These are phyloP conservation scores for Dasysyrphus tricinctus DNA, from an alignment of 2,888 invertebrate species.

Conservation along the genomic window DNA sequence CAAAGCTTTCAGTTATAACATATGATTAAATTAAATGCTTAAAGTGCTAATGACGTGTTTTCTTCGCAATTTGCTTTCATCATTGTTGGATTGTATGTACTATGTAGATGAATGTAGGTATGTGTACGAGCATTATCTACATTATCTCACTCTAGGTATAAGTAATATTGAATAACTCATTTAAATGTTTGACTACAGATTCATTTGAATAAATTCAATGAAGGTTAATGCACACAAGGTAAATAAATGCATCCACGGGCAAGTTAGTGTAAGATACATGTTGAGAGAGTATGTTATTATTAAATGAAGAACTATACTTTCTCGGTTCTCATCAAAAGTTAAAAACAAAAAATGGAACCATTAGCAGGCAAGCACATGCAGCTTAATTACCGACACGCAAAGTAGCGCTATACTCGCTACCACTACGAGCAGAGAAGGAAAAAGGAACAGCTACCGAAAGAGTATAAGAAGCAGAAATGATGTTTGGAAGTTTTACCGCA, in stretches of 20 bases:
- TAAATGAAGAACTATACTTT: too few species aligned
- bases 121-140: neutral
- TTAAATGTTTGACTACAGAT: neutral
- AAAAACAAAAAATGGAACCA: too few species aligned
- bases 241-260: neutral
- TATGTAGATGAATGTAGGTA: neutral
- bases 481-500: too few species aligned
- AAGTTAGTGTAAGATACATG: neutral
- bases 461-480: too few species aligned
- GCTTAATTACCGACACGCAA: too few species aligned
- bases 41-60: neutral
- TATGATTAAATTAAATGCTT: neutral
- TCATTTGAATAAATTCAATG: slow-evolving; percentile 1
- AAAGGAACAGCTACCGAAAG: too few species aligned
- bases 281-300: neutral
- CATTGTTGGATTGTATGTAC: neutral
- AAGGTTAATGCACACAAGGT: neutral
- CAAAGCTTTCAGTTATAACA: neutral
- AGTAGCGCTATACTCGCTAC: too few species aligned
- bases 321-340: too few species aligned
- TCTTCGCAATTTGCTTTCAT: slow-evolving; percentile 2
- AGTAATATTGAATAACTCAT: neutral
- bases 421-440: too few species aligned
- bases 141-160: neutral
- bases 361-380: too few species aligned